Evolutionary conservation across 2,888 invertebrate genomes (phyloP), one percentile per base, ranked within the genome.

Genomic region (Luperina nickerlii): DNA sequence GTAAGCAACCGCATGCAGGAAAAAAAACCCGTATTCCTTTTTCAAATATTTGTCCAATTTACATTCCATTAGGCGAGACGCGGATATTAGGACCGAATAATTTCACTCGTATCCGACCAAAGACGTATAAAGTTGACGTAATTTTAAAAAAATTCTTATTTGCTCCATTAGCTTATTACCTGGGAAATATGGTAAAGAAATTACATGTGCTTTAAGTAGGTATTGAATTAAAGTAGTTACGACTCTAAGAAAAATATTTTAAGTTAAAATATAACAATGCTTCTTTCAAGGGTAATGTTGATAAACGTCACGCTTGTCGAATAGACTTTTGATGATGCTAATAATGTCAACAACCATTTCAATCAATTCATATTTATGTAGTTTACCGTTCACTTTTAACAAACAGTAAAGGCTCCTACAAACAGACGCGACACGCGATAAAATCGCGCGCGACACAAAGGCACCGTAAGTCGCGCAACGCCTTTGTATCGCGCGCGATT

Each of bases 1-100:
- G 3, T 24, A 76, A 77, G 57, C 32, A 81, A 76, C 57, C 66
- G 66, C 68, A 60, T 82, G 82, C 82, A 79, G 78, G 71, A 51
- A 78, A 79, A 78, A 79, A 78, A 81, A 86, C 42, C n/a, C 74
- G 78, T 67, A 72, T 87, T 78, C 70, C 78, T 76, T 80, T 88
- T 81, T 48, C 81, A 89, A 89, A 87, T 89, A 90, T 90, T 90
- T 87, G 65, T 73, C 66, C 80, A 79, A 89, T 90, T 89, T 89
- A 82, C 82, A 87, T 90, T 84, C 90, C 87, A 89, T 90, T 89
- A 88, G 42, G 42, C 69, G 65, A 73, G 79, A 76, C 79, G 81
- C 32, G 73, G 78, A 75, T 57, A 79, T 65, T 67, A 74, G 65
- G 38, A 76, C 79, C 78, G 77, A 82, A 85, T 87, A 79, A 90